These are phyloP conservation scores for Ptychadena robeensis DNA, from an alignment of 2,797 vertebrate genomes.

Conservation along the genomic window DNA sequence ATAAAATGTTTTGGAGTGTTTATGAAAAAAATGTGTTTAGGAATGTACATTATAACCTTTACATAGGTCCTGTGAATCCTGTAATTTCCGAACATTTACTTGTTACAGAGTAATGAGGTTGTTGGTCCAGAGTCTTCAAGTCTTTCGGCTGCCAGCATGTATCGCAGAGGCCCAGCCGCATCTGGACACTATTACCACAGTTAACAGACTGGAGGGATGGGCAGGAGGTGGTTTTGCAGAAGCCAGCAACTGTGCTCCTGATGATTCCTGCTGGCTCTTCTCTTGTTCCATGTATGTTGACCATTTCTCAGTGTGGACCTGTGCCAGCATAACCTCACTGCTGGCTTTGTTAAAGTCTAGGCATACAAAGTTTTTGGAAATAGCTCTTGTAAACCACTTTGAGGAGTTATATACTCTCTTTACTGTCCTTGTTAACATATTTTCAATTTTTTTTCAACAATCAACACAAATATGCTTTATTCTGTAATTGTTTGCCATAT, in stretches of 20 bases:
- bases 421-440: background rate
- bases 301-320: conserved; percentile 27
- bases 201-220: conserved; percentile 41
- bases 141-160: conserved; percentile 52
- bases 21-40: background rate
- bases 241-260: conserved; percentile 55
- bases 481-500: background rate
- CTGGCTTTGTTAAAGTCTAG: conserved; percentile 38
- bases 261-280: conserved; percentile 50
- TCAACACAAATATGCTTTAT: background rate
- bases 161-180: conserved; percentile 32
- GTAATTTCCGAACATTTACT: conserved; percentile 32
- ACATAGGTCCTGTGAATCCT: background rate
- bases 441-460: background rate
- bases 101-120: conserved; percentile 37
- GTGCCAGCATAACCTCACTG: conserved; percentile 57
- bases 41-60: background rate
- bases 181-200: conserved; percentile 48
- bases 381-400: conserved; percentile 7
- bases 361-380: conserved; percentile 29
- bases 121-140: conserved; percentile 26
- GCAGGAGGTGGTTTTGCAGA: conserved; percentile 53
- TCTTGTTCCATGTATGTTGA: conserved; percentile 32
- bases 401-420: conserved; percentile 14
- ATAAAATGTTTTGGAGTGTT: background rate